Evolutionary conservation across 2,888 invertebrate species (phyloP), one percentile per base, ranked within the genome.

Genomic region (Dinocampus coccinellae): DNA sequence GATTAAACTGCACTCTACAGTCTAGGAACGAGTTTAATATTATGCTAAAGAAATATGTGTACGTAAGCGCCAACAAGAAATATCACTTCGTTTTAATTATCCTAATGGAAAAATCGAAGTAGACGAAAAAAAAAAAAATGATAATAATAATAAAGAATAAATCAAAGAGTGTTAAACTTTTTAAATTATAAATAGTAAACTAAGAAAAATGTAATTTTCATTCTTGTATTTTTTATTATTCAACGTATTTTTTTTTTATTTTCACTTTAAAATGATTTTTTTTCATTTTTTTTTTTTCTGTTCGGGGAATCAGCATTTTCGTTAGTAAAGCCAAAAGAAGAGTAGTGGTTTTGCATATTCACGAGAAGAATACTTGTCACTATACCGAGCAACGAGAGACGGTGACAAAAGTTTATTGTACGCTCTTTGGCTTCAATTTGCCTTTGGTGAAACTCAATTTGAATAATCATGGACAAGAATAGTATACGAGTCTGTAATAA

Each of bases 81-180:
- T 34, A 68, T 24, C 39, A 39, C 60, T 70, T 42, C 64, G 71
- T 67, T 69, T 73, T 75, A 75, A 75, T 75, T n/a, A 73, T 72
- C 64, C 67, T 70, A 72, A 72, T 75, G 73, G 72, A 72, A 70
- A 57, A 24, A 66, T 61, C 68, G 34, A 47, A 67, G 33, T 36
- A 47, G 26, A 52, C n/a, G n/a, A n/a, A n/a, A n/a, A n/a, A n/a
- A n/a, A n/a, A n/a, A n/a, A n/a, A n/a, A n/a, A n/a, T n/a, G n/a
- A n/a, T n/a, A n/a, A n/a, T n/a, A n/a, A n/a, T n/a, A n/a, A n/a
- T n/a, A n/a, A 22, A 33, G 63, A 71, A 64, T 72, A 67, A 75
- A 73, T 75, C 72, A 73, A 75, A 69, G 33, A 69, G 9, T 52
- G 55, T 33, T 11, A 24, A 36, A 62, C 9, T 34, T 62, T 65